Evolutionary conservation across 2,797 vertebrate genomes (phyloP), one percentile per base, ranked within the genome.

Genomic region (Syngnathus acus): DNA sequence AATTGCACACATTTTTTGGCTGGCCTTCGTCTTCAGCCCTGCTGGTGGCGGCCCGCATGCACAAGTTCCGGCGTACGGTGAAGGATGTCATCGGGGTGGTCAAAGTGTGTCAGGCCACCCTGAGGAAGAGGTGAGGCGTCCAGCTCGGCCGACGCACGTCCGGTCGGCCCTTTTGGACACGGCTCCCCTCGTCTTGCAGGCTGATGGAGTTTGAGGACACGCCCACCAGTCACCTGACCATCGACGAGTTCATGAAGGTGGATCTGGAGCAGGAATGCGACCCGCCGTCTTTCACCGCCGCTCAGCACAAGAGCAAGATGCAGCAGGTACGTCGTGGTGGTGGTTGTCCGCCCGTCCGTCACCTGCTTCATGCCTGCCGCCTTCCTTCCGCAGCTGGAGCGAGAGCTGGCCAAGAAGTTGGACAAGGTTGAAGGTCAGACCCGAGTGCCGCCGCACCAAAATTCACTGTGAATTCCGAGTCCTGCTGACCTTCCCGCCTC

Each of bases 201-300:
- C 86, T 99, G 66, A 97, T 93, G 0, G 97, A 99, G 78, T 98
- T 99, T 73, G 96, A 98, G 76, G 95, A 98, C 77, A 98, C 97
- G 0, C 97, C 97, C 54, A 98, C 97, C 72, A 98, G 96, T 82
- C 94, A 97, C 81, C 89, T 98, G 78, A 99, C 96, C 21, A 95
- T 99, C 26, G 95, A 98, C 43, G 96, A 99, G 82, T 99, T 99
- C 75, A 98, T 98, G 96, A 93, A 87, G 72, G 92, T 97, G 6
- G 96, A 99, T 75, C 80, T 98, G 83, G 94, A 97, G 74, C 91
- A 93, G 77, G 96, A 99, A 71, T 98, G 97, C 19, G 96, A 98
- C 76, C 97, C 97, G 2, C 97, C 97, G 0, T 99, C 97, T 0
- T 99, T 97, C 83, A 94, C 89, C 0, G 96, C 95, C 0, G 93